Evolutionary conservation across 2,797 vertebrate species (phyloP).

Genomic region (Phataginus tetradactyla): DNA sequence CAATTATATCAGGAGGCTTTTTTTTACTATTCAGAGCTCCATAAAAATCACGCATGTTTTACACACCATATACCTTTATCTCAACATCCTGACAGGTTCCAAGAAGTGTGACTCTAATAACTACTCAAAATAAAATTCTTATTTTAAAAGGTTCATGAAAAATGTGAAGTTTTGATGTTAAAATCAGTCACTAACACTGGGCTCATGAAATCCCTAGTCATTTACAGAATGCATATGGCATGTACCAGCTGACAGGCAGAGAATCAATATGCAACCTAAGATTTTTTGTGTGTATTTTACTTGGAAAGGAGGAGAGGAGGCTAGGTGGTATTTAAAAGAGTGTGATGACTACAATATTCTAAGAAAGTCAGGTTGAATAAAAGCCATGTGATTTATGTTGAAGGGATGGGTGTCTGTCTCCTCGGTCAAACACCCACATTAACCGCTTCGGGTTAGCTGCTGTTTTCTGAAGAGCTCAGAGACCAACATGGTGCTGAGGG

Average conservation of each 20-base stretch:
- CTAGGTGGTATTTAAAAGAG: background rate
- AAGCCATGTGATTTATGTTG: background rate
- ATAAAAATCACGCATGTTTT: background rate
- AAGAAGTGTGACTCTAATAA: background rate
- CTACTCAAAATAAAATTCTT: constrained; percentile 49
- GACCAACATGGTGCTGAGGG: background rate
- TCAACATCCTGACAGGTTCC: background rate
- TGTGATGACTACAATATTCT: background rate
- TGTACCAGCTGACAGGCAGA: background rate
- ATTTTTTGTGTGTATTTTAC: background rate
- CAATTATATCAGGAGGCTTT: background rate
- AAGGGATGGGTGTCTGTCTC: background rate
- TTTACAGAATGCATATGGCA: background rate
- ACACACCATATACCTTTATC: background rate
- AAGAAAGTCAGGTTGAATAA: background rate
- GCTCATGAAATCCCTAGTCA: background rate
- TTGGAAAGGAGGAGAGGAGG: background rate
- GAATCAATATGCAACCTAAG: background rate
- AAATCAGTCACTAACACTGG: constrained; percentile 37
- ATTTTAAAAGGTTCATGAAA: background rate
- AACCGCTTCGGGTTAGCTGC: background rate
- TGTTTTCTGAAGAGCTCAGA: background rate
- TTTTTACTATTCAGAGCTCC: background rate
- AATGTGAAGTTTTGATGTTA: constrained; percentile 34
- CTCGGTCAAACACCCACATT: background rate